Conservation (phyloP, 2,113 vertebrate genomes). For the Plectropomus leopardus region DNA sequence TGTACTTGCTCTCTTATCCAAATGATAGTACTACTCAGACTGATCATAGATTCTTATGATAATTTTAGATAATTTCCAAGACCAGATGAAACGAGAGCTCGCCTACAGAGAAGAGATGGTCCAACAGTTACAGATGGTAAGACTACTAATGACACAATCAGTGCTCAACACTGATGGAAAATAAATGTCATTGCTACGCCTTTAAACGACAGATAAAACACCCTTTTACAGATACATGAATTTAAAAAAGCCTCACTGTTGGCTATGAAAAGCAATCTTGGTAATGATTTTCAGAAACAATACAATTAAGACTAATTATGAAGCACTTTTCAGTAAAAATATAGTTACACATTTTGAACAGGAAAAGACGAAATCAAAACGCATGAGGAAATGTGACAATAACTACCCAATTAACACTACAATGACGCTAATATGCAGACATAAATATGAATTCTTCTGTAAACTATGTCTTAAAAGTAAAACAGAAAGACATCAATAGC, state of each 20-base stretch:
- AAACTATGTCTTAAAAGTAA: background rate
- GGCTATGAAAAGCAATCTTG: conserved; percentile 5
- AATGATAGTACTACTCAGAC: background rate
- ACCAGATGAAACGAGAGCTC: conserved; percentile 98
- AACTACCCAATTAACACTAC: background rate
- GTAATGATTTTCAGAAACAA: conserved; percentile 32
- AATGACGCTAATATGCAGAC: background rate
- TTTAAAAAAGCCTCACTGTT: conserved; percentile 12
- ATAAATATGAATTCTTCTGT: background rate
- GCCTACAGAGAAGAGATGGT: conserved; percentile 99
- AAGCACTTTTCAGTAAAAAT: conserved; percentile 21
- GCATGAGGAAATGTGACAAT: conserved; percentile 1
- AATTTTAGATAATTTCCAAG: conserved; percentile 95
- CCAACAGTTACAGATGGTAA: conserved; percentile 97
- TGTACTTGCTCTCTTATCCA: conserved; percentile 15
- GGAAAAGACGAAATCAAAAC: background rate
- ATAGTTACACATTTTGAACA: conserved; percentile 8
- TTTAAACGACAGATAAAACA: conserved; percentile 58
- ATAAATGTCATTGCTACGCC: conserved; percentile 18
- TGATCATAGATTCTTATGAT: conserved; percentile 23
- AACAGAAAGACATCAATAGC: background rate
- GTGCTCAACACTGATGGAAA: conserved; percentile 48
- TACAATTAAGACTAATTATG: conserved; percentile 51
- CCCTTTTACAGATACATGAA: conserved; percentile 13
- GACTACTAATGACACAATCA: conserved; percentile 58